A percentile compares a stretch with the other conserved stretches of the same genome.
Conservation (phyloP, 2,113 vertebrate genomes). For the Scartelaos histophorus region DNA sequence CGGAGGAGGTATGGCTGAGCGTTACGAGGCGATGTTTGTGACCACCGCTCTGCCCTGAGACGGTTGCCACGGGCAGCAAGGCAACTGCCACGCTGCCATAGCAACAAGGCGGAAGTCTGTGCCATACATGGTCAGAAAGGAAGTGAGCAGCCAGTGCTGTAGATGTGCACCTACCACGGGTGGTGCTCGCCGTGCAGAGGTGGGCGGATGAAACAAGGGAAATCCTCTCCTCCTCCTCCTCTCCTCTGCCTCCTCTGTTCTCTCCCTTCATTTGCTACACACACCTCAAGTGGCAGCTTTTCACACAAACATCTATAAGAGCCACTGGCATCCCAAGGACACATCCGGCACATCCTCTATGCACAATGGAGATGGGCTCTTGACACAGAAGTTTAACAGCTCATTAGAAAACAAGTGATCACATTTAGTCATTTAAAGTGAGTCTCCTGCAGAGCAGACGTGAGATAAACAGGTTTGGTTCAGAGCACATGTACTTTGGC, state of each 20-base stretch:
- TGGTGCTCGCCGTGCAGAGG: conserved; percentile 49
- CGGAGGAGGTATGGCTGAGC: conserved; percentile 51
- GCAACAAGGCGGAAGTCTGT: conserved; percentile 62
- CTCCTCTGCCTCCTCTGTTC: conserved; percentile 36
- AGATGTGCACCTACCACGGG: conserved; percentile 41
- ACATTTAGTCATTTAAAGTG: background rate
- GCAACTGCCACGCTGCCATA: conserved; percentile 54
- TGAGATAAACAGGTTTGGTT: background rate
- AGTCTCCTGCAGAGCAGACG: background rate
- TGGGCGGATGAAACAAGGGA: conserved; percentile 70
- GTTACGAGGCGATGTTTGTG: conserved; percentile 25
- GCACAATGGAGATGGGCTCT: conserved; percentile 22
- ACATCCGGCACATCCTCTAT: conserved; percentile 7
- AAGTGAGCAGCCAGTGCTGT: conserved; percentile 39
- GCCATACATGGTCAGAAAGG: conserved; percentile 62
- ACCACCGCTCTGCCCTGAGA: conserved; percentile 38
- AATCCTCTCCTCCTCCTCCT: conserved; percentile 57
- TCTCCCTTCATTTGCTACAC: conserved; percentile 42
- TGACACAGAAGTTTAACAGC: conserved; percentile 1
- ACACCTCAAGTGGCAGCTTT: conserved; percentile 49
- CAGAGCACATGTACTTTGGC: background rate
- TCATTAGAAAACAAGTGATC: background rate
- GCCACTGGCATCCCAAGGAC: conserved; percentile 34
- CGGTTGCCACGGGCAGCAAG: conserved; percentile 52
- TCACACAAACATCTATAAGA: conserved; percentile 47